Evolutionary conservation across 2,797 vertebrate species (phyloP).

Genomic region (Notamacropus eugenii): DNA sequence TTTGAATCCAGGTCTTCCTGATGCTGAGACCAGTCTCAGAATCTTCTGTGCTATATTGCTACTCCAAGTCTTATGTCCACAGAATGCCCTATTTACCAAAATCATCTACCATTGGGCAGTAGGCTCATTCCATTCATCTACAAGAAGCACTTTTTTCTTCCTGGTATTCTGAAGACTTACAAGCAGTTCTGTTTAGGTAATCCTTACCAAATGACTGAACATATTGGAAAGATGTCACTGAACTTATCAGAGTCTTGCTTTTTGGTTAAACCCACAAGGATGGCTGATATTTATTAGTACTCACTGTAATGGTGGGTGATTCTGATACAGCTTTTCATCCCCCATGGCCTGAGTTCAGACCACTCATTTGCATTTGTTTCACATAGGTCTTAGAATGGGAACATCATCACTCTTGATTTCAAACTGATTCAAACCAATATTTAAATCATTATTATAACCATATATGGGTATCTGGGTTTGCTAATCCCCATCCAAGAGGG

Average conservation of each 20-base stretch:
- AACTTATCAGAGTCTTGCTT: background rate
- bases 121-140: slow-evolving; percentile 2
- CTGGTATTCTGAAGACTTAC: background rate
- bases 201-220: background rate
- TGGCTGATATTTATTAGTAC: slow-evolving; percentile 40
- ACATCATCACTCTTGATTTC: slow-evolving; percentile 51
- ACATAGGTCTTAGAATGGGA: slow-evolving; percentile 43
- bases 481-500: slow-evolving; percentile 44
- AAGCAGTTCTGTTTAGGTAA: background rate
- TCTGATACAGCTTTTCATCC: slow-evolving; percentile 40
- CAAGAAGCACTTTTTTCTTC: background rate
- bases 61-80: slow-evolving; percentile 1
- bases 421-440: slow-evolving; percentile 49
- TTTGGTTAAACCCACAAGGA: slow-evolving; percentile 49
- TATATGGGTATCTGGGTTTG: slow-evolving; percentile 39
- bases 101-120: slow-evolving; percentile 26
- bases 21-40: background rate
- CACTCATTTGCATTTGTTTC: slow-evolving; percentile 56
- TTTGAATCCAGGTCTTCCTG: background rate
- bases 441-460: slow-evolving; percentile 49
- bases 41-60: background rate
- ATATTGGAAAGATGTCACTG: background rate
- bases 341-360: slow-evolving; percentile 42
- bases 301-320: slow-evolving; percentile 38
- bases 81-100: slow-evolving; percentile 4